Evolutionary conservation across 2,888 invertebrate species (phyloP).

Genomic region (Monoplex corrugatus): DNA sequence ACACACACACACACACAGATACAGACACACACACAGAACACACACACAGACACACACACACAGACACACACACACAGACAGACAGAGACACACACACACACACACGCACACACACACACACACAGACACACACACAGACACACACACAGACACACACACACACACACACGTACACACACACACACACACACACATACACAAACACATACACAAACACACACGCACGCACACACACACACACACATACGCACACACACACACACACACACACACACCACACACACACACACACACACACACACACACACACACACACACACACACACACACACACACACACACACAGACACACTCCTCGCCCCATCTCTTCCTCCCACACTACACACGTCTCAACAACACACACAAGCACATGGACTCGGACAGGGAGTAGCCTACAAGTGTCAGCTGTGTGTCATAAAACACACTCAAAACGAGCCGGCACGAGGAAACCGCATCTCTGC

Average conservation of each 20-base stretch:
- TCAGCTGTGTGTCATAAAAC: too few relatives aligned
- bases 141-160: neutral
- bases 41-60: constrained; percentile 4
- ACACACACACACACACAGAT: constrained; percentile 21
- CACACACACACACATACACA: constrained; percentile 19
- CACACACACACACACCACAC: constrained; percentile 28
- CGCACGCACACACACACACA: constrained; percentile 16
- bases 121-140: neutral
- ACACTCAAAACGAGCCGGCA: too few relatives aligned
- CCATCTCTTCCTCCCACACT: too few relatives aligned
- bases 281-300: neutral
- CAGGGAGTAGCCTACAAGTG: too few relatives aligned
- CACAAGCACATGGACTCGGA: too few relatives aligned
- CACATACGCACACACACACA: constrained; percentile 14
- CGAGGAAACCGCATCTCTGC: too few relatives aligned
- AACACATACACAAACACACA: constrained; percentile 29
- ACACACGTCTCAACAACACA: neutral
- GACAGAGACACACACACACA: constrained; percentile 5
- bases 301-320: neutral
- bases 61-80: neutral
- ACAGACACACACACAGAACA: constrained; percentile 10
- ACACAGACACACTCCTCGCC: too few relatives aligned
- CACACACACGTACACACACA: neutral
- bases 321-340: neutral
- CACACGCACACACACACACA: neutral